phyloP scores from a whole-genome alignment of 2,797 vertebrate genomes.

The Phalloptychus januarius region DNA sequence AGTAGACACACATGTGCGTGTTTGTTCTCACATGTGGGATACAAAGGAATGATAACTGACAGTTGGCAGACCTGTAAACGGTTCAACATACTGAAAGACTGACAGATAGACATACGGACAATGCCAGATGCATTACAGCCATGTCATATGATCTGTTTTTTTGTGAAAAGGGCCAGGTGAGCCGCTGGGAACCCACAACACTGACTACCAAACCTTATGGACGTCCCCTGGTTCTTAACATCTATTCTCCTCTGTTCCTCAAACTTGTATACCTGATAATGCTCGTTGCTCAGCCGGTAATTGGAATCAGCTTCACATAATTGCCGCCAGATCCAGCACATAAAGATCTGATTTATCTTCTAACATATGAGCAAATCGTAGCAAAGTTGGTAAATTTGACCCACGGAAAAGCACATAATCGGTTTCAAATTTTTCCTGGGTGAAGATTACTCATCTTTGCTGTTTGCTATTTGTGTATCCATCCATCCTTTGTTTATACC shows the following conservation, averaged over 20 bases:
- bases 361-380: neutral
- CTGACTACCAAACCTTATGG: neutral
- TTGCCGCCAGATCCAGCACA: neutral
- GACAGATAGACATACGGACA: slow-evolving; percentile 55
- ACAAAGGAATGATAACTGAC: slow-evolving; percentile 67
- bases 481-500: neutral
- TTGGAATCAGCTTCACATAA: slow-evolving; percentile 1
- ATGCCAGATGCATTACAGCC: slow-evolving; percentile 50
- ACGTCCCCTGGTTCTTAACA: slow-evolving; percentile 7
- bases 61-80: slow-evolving; percentile 64
- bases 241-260: neutral
- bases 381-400: neutral
- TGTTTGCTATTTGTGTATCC: neutral
- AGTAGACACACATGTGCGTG: neutral
- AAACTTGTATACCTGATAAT: neutral
- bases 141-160: slow-evolving; percentile 61
- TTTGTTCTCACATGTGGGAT: slow-evolving; percentile 8
- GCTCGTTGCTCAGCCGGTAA: neutral
- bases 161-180: slow-evolving; percentile 46
- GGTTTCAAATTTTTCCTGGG: neutral
- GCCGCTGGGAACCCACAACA: slow-evolving; percentile 28
- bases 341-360: neutral
- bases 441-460: neutral
- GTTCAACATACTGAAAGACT: slow-evolving; percentile 43
- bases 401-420: neutral